A percentile compares a stretch with the other conserved stretches of the same genome.
phyloP scores from a whole-genome alignment of 2,888 invertebrate species.

The Baronia brevicornis region DNA sequence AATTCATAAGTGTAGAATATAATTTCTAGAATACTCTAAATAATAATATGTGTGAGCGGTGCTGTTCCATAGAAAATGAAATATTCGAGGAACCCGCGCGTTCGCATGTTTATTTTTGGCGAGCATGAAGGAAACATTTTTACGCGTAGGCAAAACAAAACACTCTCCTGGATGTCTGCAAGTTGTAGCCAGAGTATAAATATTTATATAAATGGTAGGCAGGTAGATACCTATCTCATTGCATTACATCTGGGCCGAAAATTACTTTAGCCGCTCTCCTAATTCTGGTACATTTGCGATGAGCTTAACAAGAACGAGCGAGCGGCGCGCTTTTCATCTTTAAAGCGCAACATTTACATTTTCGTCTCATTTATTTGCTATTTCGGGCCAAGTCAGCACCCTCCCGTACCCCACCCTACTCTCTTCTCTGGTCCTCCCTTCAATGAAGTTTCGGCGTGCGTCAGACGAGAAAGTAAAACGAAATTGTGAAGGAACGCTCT shows the following conservation, averaged over 20 bases:
- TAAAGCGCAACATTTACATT: conserved; percentile 76
- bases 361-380: conserved; percentile 77
- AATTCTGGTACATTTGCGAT: conserved; percentile 74
- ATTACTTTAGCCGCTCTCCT: conserved; percentile 68
- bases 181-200: conserved; percentile 12
- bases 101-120: conserved; percentile 6
- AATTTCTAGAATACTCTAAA: no score
- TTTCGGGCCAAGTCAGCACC: conserved; percentile 59
- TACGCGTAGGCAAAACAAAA: conserved; percentile 12
- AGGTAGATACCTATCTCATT: conserved; percentile 22
- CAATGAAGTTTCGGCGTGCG: conserved; percentile 69
- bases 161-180: conserved; percentile 11
- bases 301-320: conserved; percentile 69
- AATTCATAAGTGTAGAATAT: no score
- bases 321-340: conserved; percentile 73
- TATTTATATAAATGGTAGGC: conserved; percentile 22
- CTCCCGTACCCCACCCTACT: conserved; percentile 31
- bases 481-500: conserved; percentile 74
- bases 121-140: conserved; percentile 6
- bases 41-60: no score
- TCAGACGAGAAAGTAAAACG: conserved; percentile 64
- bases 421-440: conserved; percentile 45
- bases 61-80: conserved; percentile 1
- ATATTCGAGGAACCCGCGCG: conserved; percentile 9
- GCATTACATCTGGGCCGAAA: conserved; percentile 64